Evolutionary conservation across 2,113 vertebrate genomes (phyloP).

Genomic region (Vulpes vulpes): DNA sequence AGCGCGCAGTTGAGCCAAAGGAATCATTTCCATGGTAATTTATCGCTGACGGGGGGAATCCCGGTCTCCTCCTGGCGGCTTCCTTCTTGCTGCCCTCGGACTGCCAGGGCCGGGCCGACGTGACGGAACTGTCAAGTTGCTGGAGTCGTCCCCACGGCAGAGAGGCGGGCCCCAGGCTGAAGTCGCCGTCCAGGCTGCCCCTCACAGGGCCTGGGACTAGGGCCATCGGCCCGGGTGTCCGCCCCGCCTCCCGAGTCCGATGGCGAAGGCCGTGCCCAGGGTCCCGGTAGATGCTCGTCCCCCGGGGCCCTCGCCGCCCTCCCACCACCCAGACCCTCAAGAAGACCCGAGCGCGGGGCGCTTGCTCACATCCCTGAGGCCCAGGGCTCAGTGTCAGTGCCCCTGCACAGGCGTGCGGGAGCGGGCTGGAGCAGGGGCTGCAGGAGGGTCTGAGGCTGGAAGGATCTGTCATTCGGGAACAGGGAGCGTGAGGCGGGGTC

Average conservation of each 20-base stretch:
- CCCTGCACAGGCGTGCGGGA: accelerated
- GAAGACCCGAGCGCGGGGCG: background rate
- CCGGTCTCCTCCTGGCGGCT: accelerated
- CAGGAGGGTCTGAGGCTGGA: accelerated
- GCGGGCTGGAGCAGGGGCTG: background rate
- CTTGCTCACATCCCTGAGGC: background rate
- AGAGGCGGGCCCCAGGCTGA: background rate
- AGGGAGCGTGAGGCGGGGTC: background rate
- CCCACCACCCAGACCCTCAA: background rate
- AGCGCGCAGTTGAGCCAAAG: too few relatives aligned
- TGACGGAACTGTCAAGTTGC: accelerated
- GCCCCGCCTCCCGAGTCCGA: too few relatives aligned
- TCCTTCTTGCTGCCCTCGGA: accelerated
- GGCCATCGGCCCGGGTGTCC: too few relatives aligned
- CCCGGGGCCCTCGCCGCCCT: background rate
- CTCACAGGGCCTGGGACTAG: background rate
- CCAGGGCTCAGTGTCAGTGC: background rate
- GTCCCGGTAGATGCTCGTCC: background rate
- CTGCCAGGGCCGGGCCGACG: accelerated
- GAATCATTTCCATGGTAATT: background rate
- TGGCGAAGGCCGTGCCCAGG: background rate
- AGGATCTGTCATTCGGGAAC: background rate
- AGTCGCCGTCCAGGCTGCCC: background rate
- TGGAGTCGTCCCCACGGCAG: accelerated
- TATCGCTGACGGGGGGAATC: background rate